Evolutionary conservation across 2,113 vertebrate species (phyloP).

Genomic region (Scopus umbretta): DNA sequence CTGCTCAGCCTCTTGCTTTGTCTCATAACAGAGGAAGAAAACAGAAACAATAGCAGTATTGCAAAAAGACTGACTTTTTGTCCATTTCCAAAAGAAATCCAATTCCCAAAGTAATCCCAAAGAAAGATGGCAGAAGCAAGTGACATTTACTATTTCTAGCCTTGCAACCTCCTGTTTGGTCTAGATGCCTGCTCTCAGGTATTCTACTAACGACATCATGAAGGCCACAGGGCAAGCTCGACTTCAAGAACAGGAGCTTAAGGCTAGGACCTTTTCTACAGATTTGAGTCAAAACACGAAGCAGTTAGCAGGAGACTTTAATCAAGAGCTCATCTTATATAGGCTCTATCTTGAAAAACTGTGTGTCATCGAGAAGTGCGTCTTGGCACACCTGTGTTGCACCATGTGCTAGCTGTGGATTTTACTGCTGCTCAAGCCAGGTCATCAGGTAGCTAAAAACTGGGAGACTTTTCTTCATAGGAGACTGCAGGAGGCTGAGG

Average conservation of each 20-base stretch:
- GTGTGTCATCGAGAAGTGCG: not conserved
- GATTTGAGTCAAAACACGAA: not conserved
- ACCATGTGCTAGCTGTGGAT: not conserved
- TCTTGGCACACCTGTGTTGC: not conserved
- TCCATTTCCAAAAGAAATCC: not conserved
- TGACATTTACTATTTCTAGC: not conserved
- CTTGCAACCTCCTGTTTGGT: not conserved
- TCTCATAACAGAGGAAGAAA: not conserved
- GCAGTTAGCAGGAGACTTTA: not conserved
- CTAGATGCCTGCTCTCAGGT: not conserved
- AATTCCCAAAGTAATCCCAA: not conserved
- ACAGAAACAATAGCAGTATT: not conserved
- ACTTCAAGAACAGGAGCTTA: not conserved
- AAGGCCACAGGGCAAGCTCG: not conserved
- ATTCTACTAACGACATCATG: not conserved
- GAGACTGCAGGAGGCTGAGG: not conserved
- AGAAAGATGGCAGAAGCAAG: not conserved
- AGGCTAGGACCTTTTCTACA: not conserved
- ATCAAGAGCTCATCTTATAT: not conserved
- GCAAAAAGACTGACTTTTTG: not conserved
- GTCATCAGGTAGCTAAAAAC: not conserved
- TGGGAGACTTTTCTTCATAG: not conserved
- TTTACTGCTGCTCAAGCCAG: not conserved
- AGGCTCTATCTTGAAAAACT: rapidly evolving
- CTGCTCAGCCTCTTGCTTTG: not conserved